These are phyloP conservation scores for Girardinus metallicus DNA, from an alignment of 2,797 vertebrate genomes.

Conservation along the genomic window DNA sequence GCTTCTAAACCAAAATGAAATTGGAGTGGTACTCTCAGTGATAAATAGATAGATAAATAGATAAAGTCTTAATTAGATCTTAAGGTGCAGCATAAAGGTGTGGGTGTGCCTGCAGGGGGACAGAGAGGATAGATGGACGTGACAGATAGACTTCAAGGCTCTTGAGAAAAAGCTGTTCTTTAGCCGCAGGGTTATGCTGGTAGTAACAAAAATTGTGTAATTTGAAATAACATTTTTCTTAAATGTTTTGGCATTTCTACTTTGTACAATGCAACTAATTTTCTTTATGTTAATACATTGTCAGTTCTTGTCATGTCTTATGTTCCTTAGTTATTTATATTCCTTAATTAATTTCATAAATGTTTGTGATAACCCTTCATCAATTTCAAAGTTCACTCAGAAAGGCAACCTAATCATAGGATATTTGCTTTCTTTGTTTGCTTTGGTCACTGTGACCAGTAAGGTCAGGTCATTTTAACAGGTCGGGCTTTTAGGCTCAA, in stretches of 20 bases:
- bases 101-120: too few species aligned
- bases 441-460: conserved; percentile 54
- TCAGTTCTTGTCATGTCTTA: not conserved
- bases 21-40: too few species aligned
- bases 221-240: not conserved
- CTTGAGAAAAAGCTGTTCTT: too few species aligned
- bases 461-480: conserved; percentile 45
- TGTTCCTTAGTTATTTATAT: not conserved
- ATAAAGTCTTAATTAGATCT: too few species aligned
- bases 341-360: not conserved
- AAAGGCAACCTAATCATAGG: conserved; percentile 39
- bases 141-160: too few species aligned
- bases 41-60: too few species aligned
- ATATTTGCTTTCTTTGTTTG: conserved; percentile 67
- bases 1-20: too few species aligned
- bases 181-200: too few species aligned
- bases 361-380: conserved; percentile 5
- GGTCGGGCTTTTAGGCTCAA: not conserved
- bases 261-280: not conserved
- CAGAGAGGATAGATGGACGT: too few species aligned
- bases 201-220: not conserved
- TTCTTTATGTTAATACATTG: not conserved
- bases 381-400: conserved; percentile 56
- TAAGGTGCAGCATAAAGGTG: too few species aligned
- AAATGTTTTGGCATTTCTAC: not conserved